Evolutionary conservation across 2,797 vertebrate genomes (phyloP), one percentile per base, ranked within the genome.

Genomic region (Lateolabrax maculatus): DNA sequence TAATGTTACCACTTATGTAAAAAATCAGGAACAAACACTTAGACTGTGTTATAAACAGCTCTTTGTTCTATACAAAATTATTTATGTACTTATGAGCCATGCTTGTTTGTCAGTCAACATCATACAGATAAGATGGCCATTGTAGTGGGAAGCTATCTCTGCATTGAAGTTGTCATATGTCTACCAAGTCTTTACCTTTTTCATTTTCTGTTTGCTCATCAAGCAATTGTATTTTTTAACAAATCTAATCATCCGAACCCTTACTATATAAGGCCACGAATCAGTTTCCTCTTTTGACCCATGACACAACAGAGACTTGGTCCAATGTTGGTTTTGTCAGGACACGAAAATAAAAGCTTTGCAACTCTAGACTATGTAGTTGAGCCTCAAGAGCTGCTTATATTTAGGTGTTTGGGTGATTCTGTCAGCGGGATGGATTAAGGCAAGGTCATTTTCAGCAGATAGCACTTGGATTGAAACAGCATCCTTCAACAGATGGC

Each of bases 401-500:
- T 91, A 89, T 89, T 90, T 89, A 84, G 88, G 66, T 44, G 36
- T 75, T 76, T 85, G 65, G 71, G 75, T 80, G 83, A 78, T 80
- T 78, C 77, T 65, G 61, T 86, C 66, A 60, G 48, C 71, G 57
- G 58, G 72, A 41, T 74, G 62, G 81, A 88, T 87, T 88, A 80
- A 77, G 13, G 31, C 43, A 36, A 66, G 62, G 80, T 83, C 84
- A 52, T 80, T 79, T 86, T 85, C 80, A 80, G 76, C 77, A 75
- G 51, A 31, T 39, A 62, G 74, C 74, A 75, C 77, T 88, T 81
- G 31, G 67, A 83, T 77, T 84, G 90, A 90, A 91, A 92, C 84
- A 13, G 44, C 90, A 92, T 91, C 89, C 86, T 83, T 74, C 27
- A 78, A 77, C 89, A 91, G 89, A 90, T 92, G 89, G 84, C 37